Evolutionary conservation across 2,113 vertebrate genomes (phyloP).

Genomic region (Coryphaenoides rupestris): DNA sequence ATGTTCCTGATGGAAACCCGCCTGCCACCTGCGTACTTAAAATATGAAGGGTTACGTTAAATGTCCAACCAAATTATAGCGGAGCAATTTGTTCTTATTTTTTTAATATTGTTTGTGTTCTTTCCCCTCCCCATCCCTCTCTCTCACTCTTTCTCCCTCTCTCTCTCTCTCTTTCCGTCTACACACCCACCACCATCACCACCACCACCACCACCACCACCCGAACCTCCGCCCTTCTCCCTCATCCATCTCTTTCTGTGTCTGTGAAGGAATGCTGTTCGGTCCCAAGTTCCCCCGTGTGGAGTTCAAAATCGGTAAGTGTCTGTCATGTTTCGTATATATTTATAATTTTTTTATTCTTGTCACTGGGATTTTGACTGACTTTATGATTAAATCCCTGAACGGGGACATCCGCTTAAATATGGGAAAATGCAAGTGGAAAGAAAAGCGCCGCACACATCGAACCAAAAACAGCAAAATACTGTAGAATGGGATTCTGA

Average conservation of each 20-base stretch:
- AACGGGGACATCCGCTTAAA: no score
- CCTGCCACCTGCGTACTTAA: neutral
- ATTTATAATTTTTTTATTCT: no score
- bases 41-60: neutral
- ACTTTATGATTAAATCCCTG: no score
- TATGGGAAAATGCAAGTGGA: no score
- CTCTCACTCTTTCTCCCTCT: neutral
- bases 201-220: no score
- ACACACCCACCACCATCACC: no score
- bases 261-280: conserved; percentile 41
- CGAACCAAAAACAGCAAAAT: no score
- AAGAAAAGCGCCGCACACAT: no score
- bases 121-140: conserved; percentile 15
- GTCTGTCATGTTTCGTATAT: neutral
- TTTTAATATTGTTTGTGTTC: neutral
- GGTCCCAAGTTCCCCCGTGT: conserved; percentile 50
- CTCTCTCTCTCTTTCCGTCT: conserved; percentile 1
- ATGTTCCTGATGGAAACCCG: conserved; percentile 9
- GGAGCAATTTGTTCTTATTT: neutral
- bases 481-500: no score
- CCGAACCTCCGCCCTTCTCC: neutral
- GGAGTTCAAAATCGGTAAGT: conserved; percentile 71
- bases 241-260: neutral
- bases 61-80: neutral
- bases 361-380: no score